Conservation (phyloP, 2,888 invertebrate genomes). For the Lepidonotus clava region DNA sequence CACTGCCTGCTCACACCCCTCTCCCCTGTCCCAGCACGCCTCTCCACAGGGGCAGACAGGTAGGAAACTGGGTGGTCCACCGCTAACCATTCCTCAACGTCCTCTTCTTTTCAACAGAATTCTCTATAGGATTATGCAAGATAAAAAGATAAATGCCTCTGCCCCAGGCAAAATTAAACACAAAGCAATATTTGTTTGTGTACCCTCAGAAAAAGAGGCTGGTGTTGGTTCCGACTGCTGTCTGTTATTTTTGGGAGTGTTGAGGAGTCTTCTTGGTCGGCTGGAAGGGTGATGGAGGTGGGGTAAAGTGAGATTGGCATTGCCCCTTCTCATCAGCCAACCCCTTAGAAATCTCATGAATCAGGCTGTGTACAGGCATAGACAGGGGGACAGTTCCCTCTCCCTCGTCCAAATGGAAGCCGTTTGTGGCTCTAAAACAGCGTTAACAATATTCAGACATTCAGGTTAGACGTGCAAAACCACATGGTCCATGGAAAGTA, state of each 20-base stretch:
- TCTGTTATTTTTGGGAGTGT: too few species aligned
- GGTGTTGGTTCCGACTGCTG: too few species aligned
- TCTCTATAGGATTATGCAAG: too few species aligned
- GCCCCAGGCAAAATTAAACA: too few species aligned
- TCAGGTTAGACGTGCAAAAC: not conserved
- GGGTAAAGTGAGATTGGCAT: not conserved
- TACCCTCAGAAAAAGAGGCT: too few species aligned
- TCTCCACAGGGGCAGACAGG: not conserved
- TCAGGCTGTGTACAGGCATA: slow-evolving; percentile 2
- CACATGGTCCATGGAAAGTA: slow-evolving; percentile 7
- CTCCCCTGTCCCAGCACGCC: not conserved
- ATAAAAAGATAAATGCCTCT: too few species aligned
- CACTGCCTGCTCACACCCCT: not conserved
- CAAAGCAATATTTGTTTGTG: too few species aligned
- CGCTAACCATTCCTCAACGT: slow-evolving; percentile 7
- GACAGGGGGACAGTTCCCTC: not conserved
- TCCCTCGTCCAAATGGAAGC: not conserved
- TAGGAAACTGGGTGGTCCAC: not conserved
- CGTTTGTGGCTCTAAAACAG: not conserved
- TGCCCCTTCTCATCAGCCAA: not conserved
- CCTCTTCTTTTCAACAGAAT: too few species aligned
- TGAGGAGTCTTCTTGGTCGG: too few species aligned
- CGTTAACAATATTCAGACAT: slow-evolving; percentile 18
- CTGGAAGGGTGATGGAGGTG: too few species aligned
- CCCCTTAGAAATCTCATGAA: not conserved